phyloP scores from a whole-genome alignment of 2,888 invertebrate species.

The Lacanobia wlatinum region DNA sequence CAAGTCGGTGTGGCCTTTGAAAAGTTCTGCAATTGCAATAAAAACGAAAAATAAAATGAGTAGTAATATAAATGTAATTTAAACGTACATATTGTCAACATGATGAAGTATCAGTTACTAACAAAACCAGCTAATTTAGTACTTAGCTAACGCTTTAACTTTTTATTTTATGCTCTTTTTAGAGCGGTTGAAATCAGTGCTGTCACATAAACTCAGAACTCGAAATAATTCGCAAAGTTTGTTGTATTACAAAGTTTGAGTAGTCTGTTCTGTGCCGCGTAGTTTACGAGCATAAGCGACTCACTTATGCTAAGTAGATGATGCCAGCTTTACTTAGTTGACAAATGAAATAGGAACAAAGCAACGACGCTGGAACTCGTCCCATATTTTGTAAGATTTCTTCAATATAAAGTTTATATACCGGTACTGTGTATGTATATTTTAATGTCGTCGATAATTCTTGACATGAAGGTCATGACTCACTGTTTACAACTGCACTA shows the following conservation, averaged over 20 bases:
- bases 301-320: constrained; percentile 65
- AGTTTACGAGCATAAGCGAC: constrained; percentile 58
- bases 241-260: constrained; percentile 54
- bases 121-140: background rate
- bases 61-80: background rate
- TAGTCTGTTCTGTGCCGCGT: constrained; percentile 43
- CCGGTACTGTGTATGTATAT: background rate
- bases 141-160: background rate
- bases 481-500: constrained; percentile 33
- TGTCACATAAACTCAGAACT: constrained; percentile 35
- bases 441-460: background rate
- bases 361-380: constrained; percentile 12
- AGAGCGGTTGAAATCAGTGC: constrained; percentile 17
- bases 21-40: background rate
- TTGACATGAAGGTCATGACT: background rate
- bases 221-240: constrained; percentile 59
- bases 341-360: constrained; percentile 53
- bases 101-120: background rate
- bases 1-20: constrained; percentile 9
- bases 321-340: constrained; percentile 58
- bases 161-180: constrained; percentile 19
- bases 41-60: background rate
- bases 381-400: constrained; percentile 17
- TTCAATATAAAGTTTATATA: constrained; percentile 21
- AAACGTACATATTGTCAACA: background rate